Evolutionary conservation across 2,888 invertebrate species (phyloP).

Genomic region (Phyto melanocephala): DNA sequence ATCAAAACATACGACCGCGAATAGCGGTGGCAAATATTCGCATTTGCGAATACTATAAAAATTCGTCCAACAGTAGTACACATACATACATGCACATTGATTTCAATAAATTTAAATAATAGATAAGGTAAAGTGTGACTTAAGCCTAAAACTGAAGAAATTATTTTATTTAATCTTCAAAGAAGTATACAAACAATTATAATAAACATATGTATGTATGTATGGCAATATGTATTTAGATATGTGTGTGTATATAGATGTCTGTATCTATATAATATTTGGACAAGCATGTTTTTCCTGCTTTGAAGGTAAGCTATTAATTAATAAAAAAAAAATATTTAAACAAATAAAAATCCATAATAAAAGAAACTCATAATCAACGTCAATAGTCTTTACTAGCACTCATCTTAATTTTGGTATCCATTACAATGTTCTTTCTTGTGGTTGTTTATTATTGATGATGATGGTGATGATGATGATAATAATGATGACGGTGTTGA

Average conservation of each 20-base stretch:
- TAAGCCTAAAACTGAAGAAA: too few relatives aligned
- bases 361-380: neutral
- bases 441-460: neutral
- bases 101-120: too few relatives aligned
- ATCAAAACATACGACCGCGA: too few relatives aligned
- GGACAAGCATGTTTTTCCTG: neutral
- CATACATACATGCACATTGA: too few relatives aligned
- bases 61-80: too few relatives aligned
- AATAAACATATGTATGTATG: neutral
- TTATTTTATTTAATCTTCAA: too few relatives aligned
- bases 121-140: too few relatives aligned
- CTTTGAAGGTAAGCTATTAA: constrained; percentile 39
- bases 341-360: neutral
- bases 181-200: too few relatives aligned
- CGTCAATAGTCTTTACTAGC: neutral
- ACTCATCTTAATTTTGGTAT: constrained; percentile 17
- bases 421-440: constrained; percentile 34
- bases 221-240: neutral
- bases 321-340: neutral
- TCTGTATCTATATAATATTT: neutral
- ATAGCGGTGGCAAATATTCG: too few relatives aligned
- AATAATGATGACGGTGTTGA: neutral
- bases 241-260: neutral
- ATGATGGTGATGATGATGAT: neutral
- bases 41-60: too few relatives aligned